These are phyloP conservation scores for Eumeta japonica DNA, from an alignment of 1,140 invertebrate species.

Conservation along the genomic window DNA sequence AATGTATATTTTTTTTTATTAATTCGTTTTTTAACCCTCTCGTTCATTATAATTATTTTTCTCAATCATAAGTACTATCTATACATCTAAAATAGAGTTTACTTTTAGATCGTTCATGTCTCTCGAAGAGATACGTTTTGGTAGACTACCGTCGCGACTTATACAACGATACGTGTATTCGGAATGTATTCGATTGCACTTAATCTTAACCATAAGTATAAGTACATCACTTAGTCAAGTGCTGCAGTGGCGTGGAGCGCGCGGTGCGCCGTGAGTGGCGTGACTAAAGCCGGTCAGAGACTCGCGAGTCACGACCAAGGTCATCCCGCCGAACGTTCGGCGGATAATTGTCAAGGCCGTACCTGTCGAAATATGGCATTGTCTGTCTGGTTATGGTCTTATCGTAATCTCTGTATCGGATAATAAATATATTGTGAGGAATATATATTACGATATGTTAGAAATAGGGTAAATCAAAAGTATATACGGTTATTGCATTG, in stretches of 20 bases:
- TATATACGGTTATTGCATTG: conserved; percentile 6
- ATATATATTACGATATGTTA: too few relatives aligned
- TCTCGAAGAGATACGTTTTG: conserved; percentile 16
- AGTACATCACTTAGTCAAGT: conserved; percentile 3
- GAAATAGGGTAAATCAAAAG: too few relatives aligned
- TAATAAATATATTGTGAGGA: conserved; percentile 15
- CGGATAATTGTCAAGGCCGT: conserved; percentile 17
- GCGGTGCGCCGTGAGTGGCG: conserved; percentile 14
- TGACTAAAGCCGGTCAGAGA: conserved; percentile 20
- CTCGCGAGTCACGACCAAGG: conserved; percentile 17
- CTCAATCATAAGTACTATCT: too few relatives aligned
- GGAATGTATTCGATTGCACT: too few relatives aligned
- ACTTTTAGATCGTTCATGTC: conserved; percentile 14
- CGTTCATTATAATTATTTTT: too few relatives aligned
- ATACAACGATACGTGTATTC: too few relatives aligned
- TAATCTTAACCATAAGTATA: conserved; percentile 7
- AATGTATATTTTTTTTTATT: too few relatives aligned
- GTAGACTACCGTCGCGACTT: too few relatives aligned
- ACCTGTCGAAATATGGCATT: conserved; percentile 18
- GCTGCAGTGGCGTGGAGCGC: too few relatives aligned
- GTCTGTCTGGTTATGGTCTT: conserved; percentile 15
- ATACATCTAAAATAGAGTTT: conserved; percentile 2
- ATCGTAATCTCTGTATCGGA: conserved; percentile 7
- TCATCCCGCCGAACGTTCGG: conserved; percentile 18
- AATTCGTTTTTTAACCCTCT: too few relatives aligned